A percentile compares a stretch with the other conserved stretches of the same genome.
These are phyloP conservation scores for Gonatopus flavifemur DNA, from an alignment of 1,140 invertebrate genomes.

Conservation along the genomic window DNA sequence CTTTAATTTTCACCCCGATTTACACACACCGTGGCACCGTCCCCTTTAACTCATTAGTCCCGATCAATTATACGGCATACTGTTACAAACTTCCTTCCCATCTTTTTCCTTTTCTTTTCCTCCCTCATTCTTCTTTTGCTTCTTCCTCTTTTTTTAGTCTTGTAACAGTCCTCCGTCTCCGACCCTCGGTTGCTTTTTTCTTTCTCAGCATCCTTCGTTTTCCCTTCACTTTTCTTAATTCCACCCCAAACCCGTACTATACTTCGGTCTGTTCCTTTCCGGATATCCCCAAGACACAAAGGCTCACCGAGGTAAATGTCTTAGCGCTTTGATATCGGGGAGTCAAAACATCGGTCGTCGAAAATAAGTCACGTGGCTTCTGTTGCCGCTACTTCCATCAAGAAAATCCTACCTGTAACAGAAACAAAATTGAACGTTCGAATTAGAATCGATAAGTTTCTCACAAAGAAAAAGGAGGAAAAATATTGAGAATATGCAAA, in stretches of 20 bases:
- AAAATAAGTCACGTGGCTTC: conserved; percentile 5
- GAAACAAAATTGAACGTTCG: no score
- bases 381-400: conserved; percentile 30
- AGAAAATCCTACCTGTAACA: no score
- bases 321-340: conserved; percentile 17
- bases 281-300: conserved; percentile 28
- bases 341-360: conserved; percentile 36
- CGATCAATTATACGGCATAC: conserved; percentile 51
- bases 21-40: conserved; percentile 42
- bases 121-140: background rate
- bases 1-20: conserved; percentile 50
- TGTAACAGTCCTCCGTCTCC: no score
- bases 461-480: no score
- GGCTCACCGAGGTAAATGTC: conserved; percentile 32
- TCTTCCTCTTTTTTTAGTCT: no score
- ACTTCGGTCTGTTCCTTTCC: conserved; percentile 4
- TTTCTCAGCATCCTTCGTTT: conserved; percentile 3
- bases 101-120: conserved; percentile 19
- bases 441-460: no score
- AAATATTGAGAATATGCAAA: no score
- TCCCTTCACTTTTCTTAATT: background rate
- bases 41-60: conserved; percentile 57
- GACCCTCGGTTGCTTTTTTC: no score
- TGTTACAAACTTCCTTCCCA: conserved; percentile 28
- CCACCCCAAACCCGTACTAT: background rate